Base-by-base conservation (phyloP, 2,888 invertebrate species). In the Philereme transversata region DNA sequence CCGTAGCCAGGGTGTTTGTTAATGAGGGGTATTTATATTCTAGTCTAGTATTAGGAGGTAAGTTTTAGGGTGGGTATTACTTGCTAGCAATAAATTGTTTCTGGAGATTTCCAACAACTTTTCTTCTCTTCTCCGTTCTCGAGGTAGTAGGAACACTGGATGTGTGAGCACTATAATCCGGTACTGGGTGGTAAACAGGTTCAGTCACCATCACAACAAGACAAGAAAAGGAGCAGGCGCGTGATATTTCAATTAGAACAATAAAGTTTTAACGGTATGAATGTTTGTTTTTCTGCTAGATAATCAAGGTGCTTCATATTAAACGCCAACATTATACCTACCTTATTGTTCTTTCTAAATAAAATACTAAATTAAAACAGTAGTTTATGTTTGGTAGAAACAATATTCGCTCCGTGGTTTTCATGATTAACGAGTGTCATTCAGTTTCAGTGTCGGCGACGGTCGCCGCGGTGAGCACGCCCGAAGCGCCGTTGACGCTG, bases 361-460 rank as follows among this genome's bases (percentile, higher is more conserved):
- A 22, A 22, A 22, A 2, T 2, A 22, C 22, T 22, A 22, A 22
- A 22, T 22, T 22, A 47, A 34, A 34, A 9, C 47, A n/a, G 34
- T 47, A 34, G 47, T 5, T 5, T 47, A 4, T 43, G 53, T 54
- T 4, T 33, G 33, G 33, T 54, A 47, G 46, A 54, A 6, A 11
- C 10, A 4, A 3, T 4, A n/a, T 41, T 41, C 5, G 45, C 22
- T 51, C 22, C 10, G 5, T 57, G 8, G 33, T 48, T 11, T 55
- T 52, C 51, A 76, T 65, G 67, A 76, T 70, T 87, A 79, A 88
- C 73, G 54, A 40, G 52, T 40, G 22, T 60, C 71, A 69, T 80
- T 83, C 70, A 88, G 90, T 90, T 91, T 79, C 90, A 91, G 90
- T 84, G 60, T 50, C 69, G n/a, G 73, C 79, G n/a, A 43, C 55